Evolutionary conservation across 1,140 invertebrate genomes (phyloP), one percentile per base, ranked within the genome.

Genomic region (Oedothorax gibbosus): DNA sequence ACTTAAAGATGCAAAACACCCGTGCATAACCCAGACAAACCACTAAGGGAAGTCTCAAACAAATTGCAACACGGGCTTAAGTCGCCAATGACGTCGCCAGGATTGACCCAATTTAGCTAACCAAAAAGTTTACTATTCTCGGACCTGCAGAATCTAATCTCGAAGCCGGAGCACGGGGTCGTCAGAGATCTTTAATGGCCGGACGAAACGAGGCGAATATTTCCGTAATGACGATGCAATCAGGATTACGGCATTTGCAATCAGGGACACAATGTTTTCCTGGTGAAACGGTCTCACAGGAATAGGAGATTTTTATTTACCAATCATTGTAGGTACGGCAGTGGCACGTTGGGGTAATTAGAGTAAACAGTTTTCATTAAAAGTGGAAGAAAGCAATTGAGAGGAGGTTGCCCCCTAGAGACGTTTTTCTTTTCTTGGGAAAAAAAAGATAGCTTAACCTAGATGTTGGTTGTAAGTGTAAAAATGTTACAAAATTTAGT

Each of bases 141-240:
- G 57, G 64, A 65, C 49, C 64, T 12, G 75, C 51, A 50, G 53
- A 35, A 35, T 53, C 15, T 71, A 81, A 66, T 81, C 78, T 81
- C 78, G 21, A n/a, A 81, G 9, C 18, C 78, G 50, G 21, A 11
- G 51, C 78, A 81, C 78, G 78, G 78, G 71, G 56, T 54, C 64
- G 57, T 65, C 50, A 49, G 78, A 81, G 78, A 53, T 20, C 50
- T 21, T 81, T 66, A 54, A 68, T 68, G 64, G 50, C 12, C 18
- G 64, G 10, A 15, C 18, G 10, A 49, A 71, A 81, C 62, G 78
- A 71, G 78, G 53, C 53, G 66, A 81, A 71, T 69, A 71, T 81
- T 81, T 71, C 66, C 65, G 57, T 71, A 81, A 81, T 81, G 78
- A 71, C 66, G 78, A 81, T 81, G 66, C 65, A 81, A 81, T 81